phyloP scores from a whole-genome alignment of 2,888 invertebrate species.

The Pinctada fucata region DNA sequence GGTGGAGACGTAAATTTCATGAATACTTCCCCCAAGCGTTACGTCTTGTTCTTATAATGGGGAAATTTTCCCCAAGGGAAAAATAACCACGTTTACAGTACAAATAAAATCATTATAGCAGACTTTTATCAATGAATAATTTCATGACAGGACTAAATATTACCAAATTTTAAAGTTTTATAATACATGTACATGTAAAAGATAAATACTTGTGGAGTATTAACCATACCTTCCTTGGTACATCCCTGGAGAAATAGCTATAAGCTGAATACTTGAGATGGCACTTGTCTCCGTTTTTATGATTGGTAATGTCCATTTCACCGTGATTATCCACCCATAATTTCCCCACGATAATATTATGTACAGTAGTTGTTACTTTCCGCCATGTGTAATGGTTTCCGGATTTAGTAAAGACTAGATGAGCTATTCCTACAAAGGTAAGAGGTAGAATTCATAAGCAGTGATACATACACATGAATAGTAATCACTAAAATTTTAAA shows the following conservation, averaged over 20 bases:
- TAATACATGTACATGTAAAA: too few species aligned
- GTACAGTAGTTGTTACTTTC: slow-evolving; percentile 98
- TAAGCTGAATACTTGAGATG: slow-evolving; percentile 98
- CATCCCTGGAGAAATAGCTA: slow-evolving; percentile 98
- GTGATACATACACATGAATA: too few species aligned
- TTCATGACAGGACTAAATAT: too few species aligned
- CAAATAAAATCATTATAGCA: too few species aligned
- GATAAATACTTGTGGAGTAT: background rate
- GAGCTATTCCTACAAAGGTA: slow-evolving; percentile 78
- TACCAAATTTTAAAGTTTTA: too few species aligned
- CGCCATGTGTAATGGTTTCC: slow-evolving; percentile 96
- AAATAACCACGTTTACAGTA: too few species aligned
- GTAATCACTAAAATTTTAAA: too few species aligned
- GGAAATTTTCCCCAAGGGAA: too few species aligned
- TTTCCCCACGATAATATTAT: slow-evolving; percentile 99
- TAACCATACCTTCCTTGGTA: slow-evolving; percentile 83
- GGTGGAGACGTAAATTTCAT: too few species aligned
- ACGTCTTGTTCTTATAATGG: too few species aligned
- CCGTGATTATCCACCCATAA: slow-evolving; percentile 99
- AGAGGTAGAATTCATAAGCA: background rate
- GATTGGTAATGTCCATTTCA: slow-evolving; percentile 97
- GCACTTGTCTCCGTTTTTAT: slow-evolving; percentile 93
- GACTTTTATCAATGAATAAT: too few species aligned
- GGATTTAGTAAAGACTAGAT: slow-evolving; percentile 80
- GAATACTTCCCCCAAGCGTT: too few species aligned